These are phyloP conservation scores for zebrafish (Danio rerio) DNA, from an alignment of 2,113 vertebrate genomes.

Conservation along the genomic window DNA sequence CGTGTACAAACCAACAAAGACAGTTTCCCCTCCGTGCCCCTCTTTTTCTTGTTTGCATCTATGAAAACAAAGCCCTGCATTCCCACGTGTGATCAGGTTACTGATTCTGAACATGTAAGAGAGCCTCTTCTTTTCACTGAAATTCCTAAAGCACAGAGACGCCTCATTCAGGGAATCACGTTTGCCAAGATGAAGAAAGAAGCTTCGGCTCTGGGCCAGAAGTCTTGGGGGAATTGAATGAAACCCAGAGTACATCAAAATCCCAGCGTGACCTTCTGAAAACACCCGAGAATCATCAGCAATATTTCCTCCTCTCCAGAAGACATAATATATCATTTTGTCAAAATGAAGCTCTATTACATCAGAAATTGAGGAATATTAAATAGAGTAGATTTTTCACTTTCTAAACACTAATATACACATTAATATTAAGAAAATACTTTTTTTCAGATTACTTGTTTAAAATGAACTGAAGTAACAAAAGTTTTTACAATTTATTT, in stretches of 20 bases:
- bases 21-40: background rate
- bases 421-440: too few species aligned
- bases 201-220: background rate
- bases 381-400: too few species aligned
- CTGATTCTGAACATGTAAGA: background rate
- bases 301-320: background rate
- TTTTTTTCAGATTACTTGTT: too few species aligned
- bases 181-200: background rate
- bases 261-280: background rate
- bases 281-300: background rate
- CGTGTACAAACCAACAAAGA: background rate
- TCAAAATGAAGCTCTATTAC: too few species aligned
- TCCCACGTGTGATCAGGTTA: background rate
- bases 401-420: too few species aligned
- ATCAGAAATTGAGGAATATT: too few species aligned
- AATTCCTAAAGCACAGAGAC: conserved; percentile 8
- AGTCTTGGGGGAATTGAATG: background rate
- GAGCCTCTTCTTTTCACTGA: background rate
- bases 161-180: background rate
- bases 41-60: background rate
- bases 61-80: conserved; percentile 5
- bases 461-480: too few species aligned
- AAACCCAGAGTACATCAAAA: background rate
- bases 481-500: too few species aligned
- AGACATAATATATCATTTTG: conserved; percentile 1